phyloP scores from a whole-genome alignment of 1,140 invertebrate species.

The Ostrea denselamellosa region DNA sequence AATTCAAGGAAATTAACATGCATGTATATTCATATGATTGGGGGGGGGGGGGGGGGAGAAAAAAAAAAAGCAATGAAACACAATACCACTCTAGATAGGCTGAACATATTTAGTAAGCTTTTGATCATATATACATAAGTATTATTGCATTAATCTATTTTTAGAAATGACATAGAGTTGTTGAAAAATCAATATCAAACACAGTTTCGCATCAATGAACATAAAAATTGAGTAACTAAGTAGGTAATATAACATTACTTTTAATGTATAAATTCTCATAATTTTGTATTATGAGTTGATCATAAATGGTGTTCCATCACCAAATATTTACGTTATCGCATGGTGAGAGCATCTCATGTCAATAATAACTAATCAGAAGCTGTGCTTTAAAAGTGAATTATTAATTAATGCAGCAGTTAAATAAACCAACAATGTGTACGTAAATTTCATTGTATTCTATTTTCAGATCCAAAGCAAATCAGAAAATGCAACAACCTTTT shows the following conservation, averaged over 20 bases:
- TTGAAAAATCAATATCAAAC: constrained; percentile 20
- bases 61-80: too few relatives aligned
- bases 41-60: too few relatives aligned
- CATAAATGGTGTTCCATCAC: not conserved
- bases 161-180: not conserved
- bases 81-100: too few relatives aligned
- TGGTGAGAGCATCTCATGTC: not conserved
- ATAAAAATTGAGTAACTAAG: not conserved
- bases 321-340: not conserved
- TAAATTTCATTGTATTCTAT: not conserved
- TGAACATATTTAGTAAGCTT: too few relatives aligned
- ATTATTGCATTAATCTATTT: not conserved
- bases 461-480: constrained; percentile 54
- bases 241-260: not conserved
- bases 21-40: too few relatives aligned
- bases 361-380: not conserved
- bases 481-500: constrained; percentile 68
- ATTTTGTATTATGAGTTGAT: not conserved
- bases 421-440: not conserved
- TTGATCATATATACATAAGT: too few relatives aligned
- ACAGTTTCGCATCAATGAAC: not conserved
- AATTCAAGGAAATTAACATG: too few relatives aligned
- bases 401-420: not conserved
- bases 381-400: not conserved
- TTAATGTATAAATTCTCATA: not conserved